These are phyloP conservation scores for Synanthedon formicaeformis DNA, from an alignment of 2,888 invertebrate species.

Conservation along the genomic window DNA sequence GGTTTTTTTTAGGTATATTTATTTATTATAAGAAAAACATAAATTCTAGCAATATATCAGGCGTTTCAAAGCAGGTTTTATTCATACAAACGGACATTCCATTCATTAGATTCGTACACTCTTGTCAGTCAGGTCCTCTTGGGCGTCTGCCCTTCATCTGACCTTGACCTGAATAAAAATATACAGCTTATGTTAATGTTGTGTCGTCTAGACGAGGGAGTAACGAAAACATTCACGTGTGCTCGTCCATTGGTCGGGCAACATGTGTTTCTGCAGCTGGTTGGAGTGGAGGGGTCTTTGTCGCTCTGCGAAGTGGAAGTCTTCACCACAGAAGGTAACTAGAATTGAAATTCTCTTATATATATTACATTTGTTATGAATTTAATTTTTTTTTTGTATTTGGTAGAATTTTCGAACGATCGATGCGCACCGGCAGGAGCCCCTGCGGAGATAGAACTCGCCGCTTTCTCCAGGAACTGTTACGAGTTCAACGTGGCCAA, in stretches of 20 bases:
- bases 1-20: too few species aligned
- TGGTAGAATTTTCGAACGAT: constrained; percentile 85
- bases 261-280: constrained; percentile 88
- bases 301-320: constrained; percentile 94
- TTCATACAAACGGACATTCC: too few species aligned
- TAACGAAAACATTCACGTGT: constrained; percentile 90
- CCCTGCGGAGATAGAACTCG: constrained; percentile 83
- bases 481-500: constrained; percentile 88
- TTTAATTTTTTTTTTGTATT: neutral
- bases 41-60: too few species aligned
- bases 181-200: too few species aligned
- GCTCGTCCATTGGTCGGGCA: constrained; percentile 87
- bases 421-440: constrained; percentile 81
- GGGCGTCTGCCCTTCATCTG: too few species aligned
- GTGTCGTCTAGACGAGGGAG: constrained; percentile 80
- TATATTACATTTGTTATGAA: neutral
- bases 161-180: too few species aligned
- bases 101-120: too few species aligned
- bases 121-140: too few species aligned
- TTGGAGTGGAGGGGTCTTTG: constrained; percentile 90
- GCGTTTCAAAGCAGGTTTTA: too few species aligned
- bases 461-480: constrained; percentile 87
- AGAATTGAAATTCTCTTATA: neutral
- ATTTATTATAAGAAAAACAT: too few species aligned
- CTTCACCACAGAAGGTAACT: constrained; percentile 86